These are phyloP conservation scores for Halcyon senegalensis DNA, from an alignment of 2,113 vertebrate genomes.

Conservation along the genomic window DNA sequence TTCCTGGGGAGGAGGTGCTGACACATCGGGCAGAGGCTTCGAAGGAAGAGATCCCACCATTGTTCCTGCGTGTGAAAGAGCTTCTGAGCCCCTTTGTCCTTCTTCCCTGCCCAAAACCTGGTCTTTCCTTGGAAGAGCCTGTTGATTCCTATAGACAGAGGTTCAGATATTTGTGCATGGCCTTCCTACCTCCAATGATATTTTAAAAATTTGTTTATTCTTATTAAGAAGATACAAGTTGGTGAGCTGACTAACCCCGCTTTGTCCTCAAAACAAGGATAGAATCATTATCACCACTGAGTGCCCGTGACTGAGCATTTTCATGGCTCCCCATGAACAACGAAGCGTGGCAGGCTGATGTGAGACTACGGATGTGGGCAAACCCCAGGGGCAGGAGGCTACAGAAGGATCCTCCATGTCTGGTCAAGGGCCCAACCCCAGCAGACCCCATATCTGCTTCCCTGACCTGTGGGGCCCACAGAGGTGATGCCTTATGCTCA, in stretches of 20 bases:
- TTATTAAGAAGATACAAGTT: neutral
- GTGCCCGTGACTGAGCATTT: neutral
- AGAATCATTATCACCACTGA: neutral
- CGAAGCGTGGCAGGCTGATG: neutral
- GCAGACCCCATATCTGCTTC: neutral
- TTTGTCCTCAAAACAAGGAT: neutral
- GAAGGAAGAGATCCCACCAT: neutral
- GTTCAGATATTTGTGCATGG: neutral
- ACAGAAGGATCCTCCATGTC: neutral
- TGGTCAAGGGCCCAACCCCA: neutral
- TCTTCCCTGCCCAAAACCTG: neutral
- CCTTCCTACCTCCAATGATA: neutral
- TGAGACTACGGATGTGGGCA: neutral
- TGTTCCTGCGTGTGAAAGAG: fast-evolving
- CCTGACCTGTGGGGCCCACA: neutral
- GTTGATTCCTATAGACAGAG: neutral
- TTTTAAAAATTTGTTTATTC: neutral
- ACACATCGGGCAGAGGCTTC: neutral
- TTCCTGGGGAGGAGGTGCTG: neutral
- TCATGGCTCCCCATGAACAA: neutral
- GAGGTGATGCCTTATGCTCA: fast-evolving
- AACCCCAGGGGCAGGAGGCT: neutral
- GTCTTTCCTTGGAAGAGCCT: neutral
- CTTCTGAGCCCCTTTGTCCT: neutral
- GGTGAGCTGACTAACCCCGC: neutral